These are phyloP conservation scores for Drosophila nikananu DNA, from an alignment of 1,140 invertebrate species.

Conservation along the genomic window DNA sequence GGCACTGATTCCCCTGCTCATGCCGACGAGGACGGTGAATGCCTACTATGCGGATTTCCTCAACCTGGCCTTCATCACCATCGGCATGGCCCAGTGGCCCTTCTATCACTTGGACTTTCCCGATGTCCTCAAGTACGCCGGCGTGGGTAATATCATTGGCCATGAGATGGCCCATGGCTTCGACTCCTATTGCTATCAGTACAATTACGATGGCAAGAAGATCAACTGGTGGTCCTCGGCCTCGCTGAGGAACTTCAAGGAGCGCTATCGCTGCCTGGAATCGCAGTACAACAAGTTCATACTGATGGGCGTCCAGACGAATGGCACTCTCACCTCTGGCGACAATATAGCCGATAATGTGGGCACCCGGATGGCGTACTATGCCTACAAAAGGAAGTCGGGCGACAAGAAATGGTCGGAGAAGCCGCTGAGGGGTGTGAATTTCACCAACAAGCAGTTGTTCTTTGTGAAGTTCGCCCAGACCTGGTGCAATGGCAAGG, in stretches of 20 bases:
- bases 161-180: slow-evolving; percentile 91
- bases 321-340: slow-evolving; percentile 91
- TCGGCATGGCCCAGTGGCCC: slow-evolving; percentile 77
- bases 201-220: slow-evolving; percentile 90
- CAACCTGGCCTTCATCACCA: slow-evolving; percentile 82
- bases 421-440: slow-evolving; percentile 86
- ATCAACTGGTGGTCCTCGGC: slow-evolving; percentile 94
- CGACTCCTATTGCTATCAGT: slow-evolving; percentile 91
- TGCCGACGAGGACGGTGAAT: slow-evolving; percentile 73
- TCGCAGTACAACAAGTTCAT: slow-evolving; percentile 90
- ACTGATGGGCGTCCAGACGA: slow-evolving; percentile 86
- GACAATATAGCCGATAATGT: slow-evolving; percentile 98
- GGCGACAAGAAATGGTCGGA: slow-evolving; percentile 83
- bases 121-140: slow-evolving; percentile 86
- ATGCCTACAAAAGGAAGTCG: slow-evolving; percentile 86
- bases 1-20: slow-evolving; percentile 67
- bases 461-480: slow-evolving; percentile 88
- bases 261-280: slow-evolving; percentile 94
- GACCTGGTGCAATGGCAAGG: slow-evolving; percentile 86
- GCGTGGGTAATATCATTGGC: slow-evolving; percentile 89
- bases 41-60: slow-evolving; percentile 80
- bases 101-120: slow-evolving; percentile 71
- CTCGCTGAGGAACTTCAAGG: slow-evolving; percentile 88
- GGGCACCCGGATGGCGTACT: slow-evolving; percentile 91
- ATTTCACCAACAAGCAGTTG: slow-evolving; percentile 87